Evolutionary conservation across 2,797 vertebrate genomes (phyloP).

Genomic region (Natrix natrix): DNA sequence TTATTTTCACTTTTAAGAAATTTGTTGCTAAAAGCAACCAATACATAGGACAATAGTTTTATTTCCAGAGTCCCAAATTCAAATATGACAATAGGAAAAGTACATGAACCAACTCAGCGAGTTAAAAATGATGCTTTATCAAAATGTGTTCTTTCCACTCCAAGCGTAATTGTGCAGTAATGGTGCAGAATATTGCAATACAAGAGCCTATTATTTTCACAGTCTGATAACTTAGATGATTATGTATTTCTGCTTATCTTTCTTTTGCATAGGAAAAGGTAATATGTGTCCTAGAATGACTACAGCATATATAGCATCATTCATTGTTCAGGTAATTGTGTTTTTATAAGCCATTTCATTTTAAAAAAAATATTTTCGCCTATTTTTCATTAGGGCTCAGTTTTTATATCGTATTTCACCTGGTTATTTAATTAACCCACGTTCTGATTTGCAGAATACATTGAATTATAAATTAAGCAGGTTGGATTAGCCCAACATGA

Average conservation of each 20-base stretch:
- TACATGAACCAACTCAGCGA: background rate
- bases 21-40: background rate
- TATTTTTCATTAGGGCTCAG: background rate
- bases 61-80: background rate
- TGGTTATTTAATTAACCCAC: background rate
- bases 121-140: background rate
- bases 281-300: background rate
- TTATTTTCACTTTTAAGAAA: background rate
- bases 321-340: conserved; percentile 5
- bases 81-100: background rate
- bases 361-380: background rate
- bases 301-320: background rate
- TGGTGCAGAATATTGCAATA: background rate
- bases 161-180: background rate
- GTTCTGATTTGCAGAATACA: background rate
- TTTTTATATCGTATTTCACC: background rate
- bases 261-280: background rate
- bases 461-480: background rate
- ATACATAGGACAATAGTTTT: background rate
- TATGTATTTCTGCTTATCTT: background rate
- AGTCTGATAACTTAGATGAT: conserved; percentile 1
- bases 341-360: background rate
- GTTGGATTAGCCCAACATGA: background rate
- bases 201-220: background rate
- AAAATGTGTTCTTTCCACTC: background rate